Base-by-base conservation (phyloP, 2,113 vertebrate species). In the Cynopterus brachyotis region DNA sequence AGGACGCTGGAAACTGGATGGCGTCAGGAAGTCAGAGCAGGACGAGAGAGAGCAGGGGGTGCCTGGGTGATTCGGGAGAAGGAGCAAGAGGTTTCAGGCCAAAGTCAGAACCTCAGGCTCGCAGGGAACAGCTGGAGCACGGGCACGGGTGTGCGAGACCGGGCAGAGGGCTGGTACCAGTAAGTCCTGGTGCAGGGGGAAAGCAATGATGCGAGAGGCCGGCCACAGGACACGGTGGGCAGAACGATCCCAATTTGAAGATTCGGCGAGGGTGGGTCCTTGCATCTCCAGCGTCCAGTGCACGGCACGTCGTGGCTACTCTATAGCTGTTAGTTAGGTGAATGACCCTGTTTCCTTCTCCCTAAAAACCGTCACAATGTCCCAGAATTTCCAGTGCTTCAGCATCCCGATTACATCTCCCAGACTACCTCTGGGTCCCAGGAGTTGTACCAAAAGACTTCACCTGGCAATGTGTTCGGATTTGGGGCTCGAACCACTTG, bases 141-240 rank as follows among this genome's bases (percentile, higher is more conserved):
- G 0, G 8, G 1, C 4, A 0, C 5, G 0, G 0, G 1, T 2
- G 0, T 24, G 10, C 11, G 16, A 22, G 86, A n/a, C 70, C 22
- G 45, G 24, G 16, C 22, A 62, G 91, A 32, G 1, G 2, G 26
- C 32, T 7, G 9, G 8, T 9, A 1, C 11, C 47, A 3, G 15
- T 3, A 26, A n/a, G 40, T 53, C 47, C 69, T 37, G 19, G 12
- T 9, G 20, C 57, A 53, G 26, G 72, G 5, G 30, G 35, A 67
- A 55, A 24, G 42, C 9, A 5, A 1, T 2, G 30, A 47, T 13
- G 40, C 2, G 50, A 66, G 2, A 45, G 32, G 22, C 62, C 53
- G 37, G 64, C 64, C 22, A 5, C 5, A 0, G 3, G 6, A 5
- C 37, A 19, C 50, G 8, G 45, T 26, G 50, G 53, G 37, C 35